Evolutionary conservation across 1,140 invertebrate species (phyloP), one percentile per base, ranked within the genome.

Genomic region (Samia ricini): DNA sequence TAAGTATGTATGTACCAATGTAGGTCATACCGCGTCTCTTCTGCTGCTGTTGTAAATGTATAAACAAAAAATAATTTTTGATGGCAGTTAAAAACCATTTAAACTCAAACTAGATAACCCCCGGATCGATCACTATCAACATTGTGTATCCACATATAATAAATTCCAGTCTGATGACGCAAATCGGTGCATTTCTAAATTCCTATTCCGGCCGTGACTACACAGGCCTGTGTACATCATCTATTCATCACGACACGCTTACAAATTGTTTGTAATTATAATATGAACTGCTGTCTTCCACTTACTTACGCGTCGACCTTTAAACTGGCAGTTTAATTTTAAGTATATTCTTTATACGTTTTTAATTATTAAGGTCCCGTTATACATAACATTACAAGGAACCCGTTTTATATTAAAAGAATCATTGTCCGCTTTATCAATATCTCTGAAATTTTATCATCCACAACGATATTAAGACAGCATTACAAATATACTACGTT

Each of bases 211-310:
- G 51, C 60, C 60, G 29, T 61, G 60, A 61, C 19, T 33, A 33
- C 33, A 42, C 33, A 3, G 15, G 33, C 48, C 52, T 36, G 24
- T 22, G 19, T 56, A 42, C 54, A 48, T 62, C 33, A 49, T 29
- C 36, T 24, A 62, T 56, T 65, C 57, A 64, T 56, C 50, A 51
- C 62, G 60, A 33, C 58, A 56, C 20, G 49, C 62, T 64, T 61
- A 52, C 63, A 66, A 70, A 73, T 73, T 66, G 61, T 64, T 48
- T 61, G 56, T 58, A 70, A 68, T 69, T 67, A 65, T 65, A 48
- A 49, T 64, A 60, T 63, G 65, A 68, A 63, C 67, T 65, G 50
- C 55, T 60, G 19, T 68, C 65, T 68, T 68, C 68, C 63, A 57
- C 48, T 42, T 64, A 60, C 65, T 66, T 66, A 55, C 55, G 48